These are phyloP conservation scores for Catharus minimus DNA, from an alignment of 2,113 vertebrate genomes.

Conservation along the genomic window DNA sequence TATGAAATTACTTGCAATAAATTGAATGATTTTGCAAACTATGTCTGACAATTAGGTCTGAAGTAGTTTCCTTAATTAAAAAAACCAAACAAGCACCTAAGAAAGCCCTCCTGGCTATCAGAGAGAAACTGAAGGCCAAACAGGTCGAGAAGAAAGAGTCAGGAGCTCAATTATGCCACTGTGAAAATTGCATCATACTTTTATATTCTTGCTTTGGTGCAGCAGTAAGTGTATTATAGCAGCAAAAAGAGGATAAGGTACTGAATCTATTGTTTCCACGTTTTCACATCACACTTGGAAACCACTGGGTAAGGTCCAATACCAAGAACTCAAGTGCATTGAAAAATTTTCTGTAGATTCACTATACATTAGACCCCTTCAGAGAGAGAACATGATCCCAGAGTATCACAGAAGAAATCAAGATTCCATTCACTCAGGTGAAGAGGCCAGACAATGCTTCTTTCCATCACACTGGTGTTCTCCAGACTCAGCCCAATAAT, in stretches of 20 bases:
- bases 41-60: background rate
- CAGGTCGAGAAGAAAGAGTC: background rate
- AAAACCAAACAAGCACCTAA: background rate
- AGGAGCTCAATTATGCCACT: background rate
- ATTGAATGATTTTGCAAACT: background rate
- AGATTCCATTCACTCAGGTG: background rate
- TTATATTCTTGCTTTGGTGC: background rate
- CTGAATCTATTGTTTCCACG: background rate
- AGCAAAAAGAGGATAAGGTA: background rate
- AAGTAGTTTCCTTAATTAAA: background rate
- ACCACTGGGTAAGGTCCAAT: background rate
- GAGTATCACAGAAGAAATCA: background rate
- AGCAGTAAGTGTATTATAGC: background rate
- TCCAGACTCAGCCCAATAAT: background rate
- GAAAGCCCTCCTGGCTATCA: rapidly evolving
- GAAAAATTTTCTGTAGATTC: background rate
- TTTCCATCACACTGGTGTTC: background rate
- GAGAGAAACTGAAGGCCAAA: background rate
- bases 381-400: background rate
- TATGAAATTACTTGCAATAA: background rate
- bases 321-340: background rate
- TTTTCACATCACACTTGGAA: background rate
- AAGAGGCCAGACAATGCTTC: background rate
- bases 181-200: background rate
- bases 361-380: background rate